Percentiles rank a stretch among this genome's conserved stretches.
Evolutionary conservation across 1,140 invertebrate genomes (phyloP).

Genomic region (Pseudobourletiella spinata): DNA sequence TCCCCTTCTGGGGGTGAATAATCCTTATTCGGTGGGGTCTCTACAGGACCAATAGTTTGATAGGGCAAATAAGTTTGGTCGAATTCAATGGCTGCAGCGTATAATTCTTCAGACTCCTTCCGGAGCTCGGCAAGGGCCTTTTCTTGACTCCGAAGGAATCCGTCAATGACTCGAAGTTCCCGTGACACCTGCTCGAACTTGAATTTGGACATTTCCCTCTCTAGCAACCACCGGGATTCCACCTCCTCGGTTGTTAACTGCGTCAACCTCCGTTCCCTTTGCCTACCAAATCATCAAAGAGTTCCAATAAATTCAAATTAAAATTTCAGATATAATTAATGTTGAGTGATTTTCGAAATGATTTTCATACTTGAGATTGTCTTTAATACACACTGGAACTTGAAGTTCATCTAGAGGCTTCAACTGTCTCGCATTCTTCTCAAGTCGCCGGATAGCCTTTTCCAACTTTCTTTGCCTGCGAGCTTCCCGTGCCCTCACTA

Average conservation of each 20-base stretch:
- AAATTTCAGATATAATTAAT: background rate
- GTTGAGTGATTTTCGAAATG: background rate
- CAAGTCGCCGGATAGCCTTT: slow-evolving; percentile 66
- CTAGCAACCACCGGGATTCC: slow-evolving; percentile 49
- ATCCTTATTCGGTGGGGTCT: slow-evolving; percentile 65
- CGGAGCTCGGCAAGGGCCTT: slow-evolving; percentile 65
- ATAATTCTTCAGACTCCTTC: slow-evolving; percentile 68
- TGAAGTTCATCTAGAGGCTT: slow-evolving; percentile 77
- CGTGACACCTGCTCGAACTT: slow-evolving; percentile 52
- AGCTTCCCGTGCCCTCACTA: slow-evolving; percentile 68
- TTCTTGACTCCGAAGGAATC: slow-evolving; percentile 57
- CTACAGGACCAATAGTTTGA: slow-evolving; percentile 55
- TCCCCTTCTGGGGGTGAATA: slow-evolving; percentile 75
- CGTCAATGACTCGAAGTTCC: slow-evolving; percentile 58
- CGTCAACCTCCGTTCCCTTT: slow-evolving; percentile 44
- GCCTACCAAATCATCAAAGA: slow-evolving; percentile 43
- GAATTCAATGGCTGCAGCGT: slow-evolving; percentile 66
- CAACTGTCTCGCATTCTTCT: slow-evolving; percentile 62
- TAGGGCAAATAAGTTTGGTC: slow-evolving; percentile 60
- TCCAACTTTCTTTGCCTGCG: slow-evolving; percentile 67
- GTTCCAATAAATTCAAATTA: background rate
- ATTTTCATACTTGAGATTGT: slow-evolving; percentile 53
- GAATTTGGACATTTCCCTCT: slow-evolving; percentile 64
- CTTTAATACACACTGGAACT: slow-evolving; percentile 53
- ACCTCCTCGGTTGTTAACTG: slow-evolving; percentile 44